Base-by-base conservation (phyloP, 2,888 invertebrate genomes). In the Cheilosia urbana region DNA sequence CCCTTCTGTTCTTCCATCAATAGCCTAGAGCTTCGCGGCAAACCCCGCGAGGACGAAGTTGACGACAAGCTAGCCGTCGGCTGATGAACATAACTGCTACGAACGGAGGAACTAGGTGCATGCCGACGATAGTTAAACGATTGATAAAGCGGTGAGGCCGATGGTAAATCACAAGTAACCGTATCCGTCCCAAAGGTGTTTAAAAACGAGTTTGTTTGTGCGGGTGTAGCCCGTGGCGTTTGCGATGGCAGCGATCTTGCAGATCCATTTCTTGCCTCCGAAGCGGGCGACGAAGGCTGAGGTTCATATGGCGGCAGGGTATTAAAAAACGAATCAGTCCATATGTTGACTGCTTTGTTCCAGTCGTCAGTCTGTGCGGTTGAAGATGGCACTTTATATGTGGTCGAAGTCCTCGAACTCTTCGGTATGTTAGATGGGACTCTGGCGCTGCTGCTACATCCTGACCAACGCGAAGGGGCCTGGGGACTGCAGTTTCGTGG, bases 251-350 rank as follows among this genome's bases (percentile, higher is more conserved):
- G 17, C 1, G 69, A 69, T 21, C 73, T 58, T n/a, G 53, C 51
- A 11, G 73, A 47, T 4, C n/a, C 40, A 17, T 53, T 65, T 40
- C 51, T 63, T 4, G 57, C 15, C 19, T 73, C 83, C 21, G 37
- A 45, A 37, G 58, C 11, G 15, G 63, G 24, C 27, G 47, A 27
- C 4, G 40, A 47, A 2, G 40, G 11, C 55, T 68, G 77, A 42
- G 71, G 72, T 37, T 76, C 72, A 17, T 72, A 78, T 13, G 72
- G 24, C 62, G 80, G 75, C 71, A 81, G 69, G 72, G 80, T 76
- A 4, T 71, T 85, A 19, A 85, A 63, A 63, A 85, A 68, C 21
- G 85, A 85, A 81, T 85, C 85, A 81, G 85, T 81, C 85, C 85
- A 85, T 66, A 81, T 85, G 57, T 81, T 85, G 68, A 80, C 81